Conservation (phyloP, 1,140 invertebrate species). For the Leptinotarsa lineolata region DNA sequence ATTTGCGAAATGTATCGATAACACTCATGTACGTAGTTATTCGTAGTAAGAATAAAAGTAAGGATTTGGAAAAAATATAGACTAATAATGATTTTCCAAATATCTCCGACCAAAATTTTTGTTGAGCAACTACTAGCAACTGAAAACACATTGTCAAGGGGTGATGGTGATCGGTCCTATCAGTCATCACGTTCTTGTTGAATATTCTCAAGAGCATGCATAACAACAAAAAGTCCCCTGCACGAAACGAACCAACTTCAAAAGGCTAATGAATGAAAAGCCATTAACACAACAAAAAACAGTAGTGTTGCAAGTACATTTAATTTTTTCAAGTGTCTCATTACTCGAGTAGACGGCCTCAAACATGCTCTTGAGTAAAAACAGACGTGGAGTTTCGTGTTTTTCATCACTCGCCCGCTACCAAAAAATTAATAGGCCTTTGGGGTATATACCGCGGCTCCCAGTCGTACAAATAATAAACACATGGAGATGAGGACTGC, state of each 20-base stretch:
- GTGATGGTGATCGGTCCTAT: neutral
- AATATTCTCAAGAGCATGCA: neutral
- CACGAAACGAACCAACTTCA: neutral
- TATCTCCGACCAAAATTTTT: no score
- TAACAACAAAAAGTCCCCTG: neutral
- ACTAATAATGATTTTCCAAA: no score
- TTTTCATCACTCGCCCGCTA: slow-evolving; percentile 2
- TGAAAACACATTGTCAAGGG: neutral
- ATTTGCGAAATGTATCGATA: no score
- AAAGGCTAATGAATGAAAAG: neutral
- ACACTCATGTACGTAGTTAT: no score
- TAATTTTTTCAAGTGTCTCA: slow-evolving; percentile 3
- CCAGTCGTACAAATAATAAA: neutral
- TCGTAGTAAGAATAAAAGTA: no score
- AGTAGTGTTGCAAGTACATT: slow-evolving; percentile 1
- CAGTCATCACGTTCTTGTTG: slow-evolving; percentile 5
- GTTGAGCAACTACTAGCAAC: no score
- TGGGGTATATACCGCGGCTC: slow-evolving; percentile 1
- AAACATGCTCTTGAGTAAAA: slow-evolving; percentile 4
- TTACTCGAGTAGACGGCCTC: slow-evolving; percentile 1
- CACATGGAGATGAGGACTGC: neutral
- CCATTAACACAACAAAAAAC: neutral
- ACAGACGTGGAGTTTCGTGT: slow-evolving; percentile 2
- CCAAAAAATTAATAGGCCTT: slow-evolving; percentile 8
- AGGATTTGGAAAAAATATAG: no score